Base-by-base conservation (phyloP, 2,113 vertebrate genomes). In the Ciconia boyciana region DNA sequence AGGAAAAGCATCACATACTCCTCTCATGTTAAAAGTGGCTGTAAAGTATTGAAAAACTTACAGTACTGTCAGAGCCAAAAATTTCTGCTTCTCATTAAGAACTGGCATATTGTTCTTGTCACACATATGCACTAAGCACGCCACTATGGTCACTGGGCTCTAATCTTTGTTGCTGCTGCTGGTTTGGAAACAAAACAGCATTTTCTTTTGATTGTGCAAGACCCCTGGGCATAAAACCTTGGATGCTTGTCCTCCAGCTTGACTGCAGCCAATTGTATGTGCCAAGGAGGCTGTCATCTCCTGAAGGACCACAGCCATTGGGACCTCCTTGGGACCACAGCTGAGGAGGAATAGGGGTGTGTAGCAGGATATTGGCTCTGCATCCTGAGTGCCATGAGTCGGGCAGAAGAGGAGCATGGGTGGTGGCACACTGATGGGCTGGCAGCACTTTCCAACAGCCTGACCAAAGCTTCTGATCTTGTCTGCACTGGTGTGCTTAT, bases 131-230 rank as follows among this genome's bases (percentile, higher is more conserved):
- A 90, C 46, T 72, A 84, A 89, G 44, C 90, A 93, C 0, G 1
- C 69, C 69, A 89, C 68, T 62, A 25, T 66, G 74, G 94, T 90
- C 90, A 87, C 44, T 76, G 77, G 36, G 52, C 65, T 93, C 81
- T 94, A 93, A 94, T 89, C 91, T 96, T 95, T 72, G 41, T 85
- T 89, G 62, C 52, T 94, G 87, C 74, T 93, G 74, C 57, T 89
- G 57, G 49, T 84, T 92, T 94, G 83, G 91, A 95, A 94, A 92
- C 4, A 92, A 85, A 76, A 4, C 31, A 79, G 1, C 11, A 16
- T 84, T 92, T 94, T 94, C 83, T 94, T 94, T 91, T 76, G 69
- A 75, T 54, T 83, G 18, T 76, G 41, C 46, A 78, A 85, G 65
- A 82, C 72, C 60, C 13, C 28, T 11, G 16, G 77, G 69, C 61